A percentile compares a stretch with the other conserved stretches of the same genome.
phyloP scores from a whole-genome alignment of 2,113 vertebrate species.

The Falcunculus frontatus region DNA sequence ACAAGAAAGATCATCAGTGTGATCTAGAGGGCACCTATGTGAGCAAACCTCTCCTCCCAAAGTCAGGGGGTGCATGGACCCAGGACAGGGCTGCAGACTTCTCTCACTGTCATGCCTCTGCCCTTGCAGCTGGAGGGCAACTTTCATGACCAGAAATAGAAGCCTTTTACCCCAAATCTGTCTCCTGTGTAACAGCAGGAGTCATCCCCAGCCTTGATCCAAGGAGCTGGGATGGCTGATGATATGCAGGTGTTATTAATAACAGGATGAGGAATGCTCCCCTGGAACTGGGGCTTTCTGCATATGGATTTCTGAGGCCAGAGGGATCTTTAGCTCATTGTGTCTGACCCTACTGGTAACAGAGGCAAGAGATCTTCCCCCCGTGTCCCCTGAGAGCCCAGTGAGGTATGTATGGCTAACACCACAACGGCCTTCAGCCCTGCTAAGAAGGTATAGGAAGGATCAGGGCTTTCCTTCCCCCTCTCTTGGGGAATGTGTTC shows the following conservation, averaged over 20 bases:
- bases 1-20: not conserved
- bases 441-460: not conserved
- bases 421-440: not conserved
- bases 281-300: not conserved
- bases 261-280: not conserved
- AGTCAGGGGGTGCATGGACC: rapidly evolving
- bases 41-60: not conserved
- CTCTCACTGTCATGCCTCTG: not conserved
- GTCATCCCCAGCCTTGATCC: not conserved
- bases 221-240: not conserved
- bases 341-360: not conserved
- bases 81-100: not conserved
- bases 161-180: not conserved
- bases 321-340: not conserved
- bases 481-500: not conserved
- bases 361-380: not conserved
- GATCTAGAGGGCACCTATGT: not conserved
- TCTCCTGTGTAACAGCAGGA: not conserved
- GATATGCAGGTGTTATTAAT: not conserved
- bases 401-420: not conserved
- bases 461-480: not conserved
- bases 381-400: not conserved
- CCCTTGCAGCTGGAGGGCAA: not conserved
- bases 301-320: not conserved
- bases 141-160: not conserved